Conservation (phyloP, 2,113 vertebrate species). For the Tamias sibiricus region DNA sequence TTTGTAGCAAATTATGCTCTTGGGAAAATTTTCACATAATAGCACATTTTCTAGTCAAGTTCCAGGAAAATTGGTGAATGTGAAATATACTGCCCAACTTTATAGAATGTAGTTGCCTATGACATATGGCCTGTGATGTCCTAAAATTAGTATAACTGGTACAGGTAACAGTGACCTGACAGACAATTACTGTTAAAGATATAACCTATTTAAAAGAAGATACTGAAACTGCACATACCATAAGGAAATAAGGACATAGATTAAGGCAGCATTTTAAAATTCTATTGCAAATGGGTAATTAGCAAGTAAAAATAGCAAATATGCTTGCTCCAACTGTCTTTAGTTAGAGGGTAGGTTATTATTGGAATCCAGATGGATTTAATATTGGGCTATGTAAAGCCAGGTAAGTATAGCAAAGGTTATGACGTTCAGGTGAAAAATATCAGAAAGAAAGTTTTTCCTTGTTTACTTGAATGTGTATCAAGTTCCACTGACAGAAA, state of each 20-base stretch:
- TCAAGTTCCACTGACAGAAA: background rate
- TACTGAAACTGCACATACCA: background rate
- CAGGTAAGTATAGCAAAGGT: background rate
- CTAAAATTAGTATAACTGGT: conserved; percentile 54
- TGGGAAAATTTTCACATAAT: conserved; percentile 31
- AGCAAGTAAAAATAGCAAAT: conserved; percentile 63
- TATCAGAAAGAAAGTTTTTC: background rate
- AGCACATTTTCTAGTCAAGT: background rate
- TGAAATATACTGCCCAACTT: background rate
- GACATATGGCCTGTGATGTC: background rate
- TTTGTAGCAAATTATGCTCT: background rate
- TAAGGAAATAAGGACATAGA: conserved; percentile 26
- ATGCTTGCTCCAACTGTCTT: background rate
- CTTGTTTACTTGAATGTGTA: background rate
- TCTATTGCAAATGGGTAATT: conserved; percentile 55
- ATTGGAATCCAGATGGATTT: background rate
- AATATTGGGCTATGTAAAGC: background rate
- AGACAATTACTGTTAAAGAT: conserved; percentile 20
- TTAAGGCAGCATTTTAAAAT: conserved; percentile 46
- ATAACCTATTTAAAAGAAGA: conserved; percentile 56
- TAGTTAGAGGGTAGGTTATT: conserved; percentile 4
- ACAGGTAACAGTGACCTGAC: background rate
- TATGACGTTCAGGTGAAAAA: background rate
- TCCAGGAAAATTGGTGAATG: conserved; percentile 7
- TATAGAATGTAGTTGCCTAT: background rate